Conservation (phyloP, 2,113 vertebrate genomes). For the Cheilinus undulatus region DNA sequence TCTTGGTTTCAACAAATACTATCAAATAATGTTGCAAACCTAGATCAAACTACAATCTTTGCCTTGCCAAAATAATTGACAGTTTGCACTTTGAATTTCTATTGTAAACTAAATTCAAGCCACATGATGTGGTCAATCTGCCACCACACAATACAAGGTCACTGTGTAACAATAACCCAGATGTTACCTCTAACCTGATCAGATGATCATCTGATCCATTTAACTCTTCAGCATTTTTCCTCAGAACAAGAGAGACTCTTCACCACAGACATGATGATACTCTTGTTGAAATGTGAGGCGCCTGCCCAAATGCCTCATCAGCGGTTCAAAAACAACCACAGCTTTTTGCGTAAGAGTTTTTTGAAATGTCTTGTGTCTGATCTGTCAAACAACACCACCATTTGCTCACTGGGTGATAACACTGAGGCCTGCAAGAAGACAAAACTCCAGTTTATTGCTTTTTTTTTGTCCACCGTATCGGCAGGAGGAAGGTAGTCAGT, state of each 20-base stretch:
- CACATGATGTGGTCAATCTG: not conserved
- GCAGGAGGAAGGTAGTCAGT: not conserved
- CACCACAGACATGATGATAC: slow-evolving; percentile 56
- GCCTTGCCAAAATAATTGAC: not conserved
- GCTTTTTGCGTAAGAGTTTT: slow-evolving; percentile 61
- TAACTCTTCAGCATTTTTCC: slow-evolving; percentile 59
- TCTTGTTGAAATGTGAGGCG: slow-evolving; percentile 57
- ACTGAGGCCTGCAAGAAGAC: not conserved
- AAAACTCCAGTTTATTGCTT: not conserved
- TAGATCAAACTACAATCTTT: not conserved
- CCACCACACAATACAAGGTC: not conserved
- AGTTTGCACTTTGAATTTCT: not conserved
- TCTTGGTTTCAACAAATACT: not conserved
- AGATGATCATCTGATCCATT: slow-evolving; percentile 11
- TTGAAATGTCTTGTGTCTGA: slow-evolving; percentile 50
- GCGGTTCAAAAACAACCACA: slow-evolving; percentile 39
- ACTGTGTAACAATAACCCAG: not conserved
- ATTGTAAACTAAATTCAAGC: not conserved
- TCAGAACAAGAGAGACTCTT: slow-evolving; percentile 70
- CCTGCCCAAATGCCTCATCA: slow-evolving; percentile 41
- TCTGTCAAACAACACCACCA: slow-evolving; percentile 16
- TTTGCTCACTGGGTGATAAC: not conserved
- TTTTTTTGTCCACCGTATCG: not conserved
- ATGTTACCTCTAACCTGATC: slow-evolving; percentile 5
- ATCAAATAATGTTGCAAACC: too few relatives aligned